phyloP scores from a whole-genome alignment of 2,797 vertebrate genomes.

The Sylvilagus floridanus region DNA sequence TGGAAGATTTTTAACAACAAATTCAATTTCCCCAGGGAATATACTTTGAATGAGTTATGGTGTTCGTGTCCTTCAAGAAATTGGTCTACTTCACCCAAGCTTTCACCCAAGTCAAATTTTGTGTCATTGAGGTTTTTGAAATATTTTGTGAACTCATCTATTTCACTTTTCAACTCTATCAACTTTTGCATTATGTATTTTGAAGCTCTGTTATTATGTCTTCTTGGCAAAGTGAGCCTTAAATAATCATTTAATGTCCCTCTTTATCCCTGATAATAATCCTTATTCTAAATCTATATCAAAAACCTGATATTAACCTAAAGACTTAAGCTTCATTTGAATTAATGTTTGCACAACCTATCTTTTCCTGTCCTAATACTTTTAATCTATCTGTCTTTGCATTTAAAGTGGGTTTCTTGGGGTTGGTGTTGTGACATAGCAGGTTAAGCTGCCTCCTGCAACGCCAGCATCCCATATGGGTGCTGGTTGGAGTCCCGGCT shows the following conservation, averaged over 20 bases:
- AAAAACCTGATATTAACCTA: not conserved
- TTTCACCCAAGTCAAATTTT: not conserved
- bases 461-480: too few species aligned
- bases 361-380: not conserved
- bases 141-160: not conserved
- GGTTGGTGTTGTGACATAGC: too few species aligned
- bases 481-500: too few species aligned
- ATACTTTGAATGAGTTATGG: not conserved
- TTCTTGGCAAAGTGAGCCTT: not conserved
- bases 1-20: not conserved
- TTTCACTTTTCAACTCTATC: constrained; percentile 10
- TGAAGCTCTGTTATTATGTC: constrained; percentile 21
- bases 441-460: too few species aligned
- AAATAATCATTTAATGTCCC: constrained; percentile 24
- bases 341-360: not conserved
- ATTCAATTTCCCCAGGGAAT: not conserved
- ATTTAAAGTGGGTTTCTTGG: not conserved
- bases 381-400: constrained; percentile 23
- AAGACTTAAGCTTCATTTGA: not conserved
- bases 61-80: not conserved
- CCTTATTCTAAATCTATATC: not conserved
- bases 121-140: not conserved
- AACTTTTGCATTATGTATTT: not conserved
- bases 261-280: not conserved
- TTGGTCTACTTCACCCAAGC: not conserved